Percentiles rank a stretch among this genome's conserved stretches.
phyloP scores from a whole-genome alignment of 2,113 vertebrate species.

The Amazona guildingii region DNA sequence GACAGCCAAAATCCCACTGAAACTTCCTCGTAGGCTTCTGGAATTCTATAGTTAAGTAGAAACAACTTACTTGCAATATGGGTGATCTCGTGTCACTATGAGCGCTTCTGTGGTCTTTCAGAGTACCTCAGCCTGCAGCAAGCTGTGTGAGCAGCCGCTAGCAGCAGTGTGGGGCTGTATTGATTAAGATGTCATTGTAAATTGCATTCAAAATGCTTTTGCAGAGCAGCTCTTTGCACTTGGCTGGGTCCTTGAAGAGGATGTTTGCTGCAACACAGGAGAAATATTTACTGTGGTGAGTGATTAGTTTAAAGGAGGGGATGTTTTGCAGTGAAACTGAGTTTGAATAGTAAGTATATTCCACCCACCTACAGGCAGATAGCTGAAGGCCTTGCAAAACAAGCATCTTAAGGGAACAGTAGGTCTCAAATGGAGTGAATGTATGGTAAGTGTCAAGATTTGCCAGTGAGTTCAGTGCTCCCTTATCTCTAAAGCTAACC shows the following conservation, averaged over 20 bases:
- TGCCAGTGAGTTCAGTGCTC: not conserved
- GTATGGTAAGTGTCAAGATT: not conserved
- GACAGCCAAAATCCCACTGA: fast-evolving
- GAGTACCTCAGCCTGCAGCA: not conserved
- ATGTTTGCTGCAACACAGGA: not conserved
- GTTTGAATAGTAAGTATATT: not conserved
- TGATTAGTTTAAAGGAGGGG: not conserved
- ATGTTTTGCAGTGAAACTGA: not conserved
- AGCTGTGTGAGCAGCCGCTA: not conserved
- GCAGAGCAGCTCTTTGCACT: not conserved
- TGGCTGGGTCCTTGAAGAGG: not conserved
- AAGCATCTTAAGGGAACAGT: not conserved
- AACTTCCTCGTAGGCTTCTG: fast-evolving
- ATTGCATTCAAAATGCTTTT: not conserved
- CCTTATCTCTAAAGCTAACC: not conserved
- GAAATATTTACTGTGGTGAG: not conserved
- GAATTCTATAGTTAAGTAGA: not conserved
- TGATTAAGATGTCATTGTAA: not conserved
- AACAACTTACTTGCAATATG: fast-evolving
- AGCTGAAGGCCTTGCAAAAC: not conserved
- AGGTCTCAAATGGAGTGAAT: not conserved
- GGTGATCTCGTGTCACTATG: fast-evolving
- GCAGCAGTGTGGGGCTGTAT: not conserved
- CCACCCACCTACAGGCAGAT: not conserved
- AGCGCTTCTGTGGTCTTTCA: fast-evolving